Percentiles rank a stretch among this genome's conserved stretches.
Conservation (phyloP, 2,797 vertebrate species). For the Taeniopygia guttata region DNA sequence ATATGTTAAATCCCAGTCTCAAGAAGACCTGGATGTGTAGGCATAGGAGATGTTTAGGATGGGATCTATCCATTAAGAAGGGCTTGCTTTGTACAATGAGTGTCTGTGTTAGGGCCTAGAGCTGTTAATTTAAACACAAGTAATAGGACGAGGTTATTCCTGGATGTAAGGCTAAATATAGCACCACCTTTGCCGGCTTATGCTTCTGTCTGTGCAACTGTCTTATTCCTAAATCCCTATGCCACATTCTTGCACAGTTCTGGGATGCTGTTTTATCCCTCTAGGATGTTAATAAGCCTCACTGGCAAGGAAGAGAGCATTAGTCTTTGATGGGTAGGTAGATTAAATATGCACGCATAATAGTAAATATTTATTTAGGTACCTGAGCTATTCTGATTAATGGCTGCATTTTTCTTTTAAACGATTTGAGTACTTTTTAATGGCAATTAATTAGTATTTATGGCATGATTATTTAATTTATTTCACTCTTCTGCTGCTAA, state of each 20-base stretch:
- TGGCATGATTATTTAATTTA: conserved; percentile 66
- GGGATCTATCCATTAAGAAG: conserved; percentile 11
- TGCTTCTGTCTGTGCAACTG: neutral
- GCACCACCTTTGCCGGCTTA: neutral
- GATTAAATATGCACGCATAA: conserved; percentile 59
- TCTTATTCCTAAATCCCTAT: neutral
- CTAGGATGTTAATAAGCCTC: conserved; percentile 46
- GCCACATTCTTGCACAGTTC: neutral
- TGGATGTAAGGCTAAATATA: neutral
- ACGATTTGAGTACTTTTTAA: conserved; percentile 65
- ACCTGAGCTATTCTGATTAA: conserved; percentile 67
- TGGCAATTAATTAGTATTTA: conserved; percentile 69
- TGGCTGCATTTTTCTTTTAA: conserved; percentile 68
- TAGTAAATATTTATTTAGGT: conserved; percentile 70
- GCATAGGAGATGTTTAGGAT: neutral
- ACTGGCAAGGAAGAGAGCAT: conserved; percentile 38
- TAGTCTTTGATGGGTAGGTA: conserved; percentile 61
- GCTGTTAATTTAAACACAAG: conserved; percentile 14
- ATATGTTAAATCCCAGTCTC: conserved; percentile 21
- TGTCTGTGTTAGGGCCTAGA: neutral
- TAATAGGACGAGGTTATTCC: conserved; percentile 21
- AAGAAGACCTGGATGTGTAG: conserved; percentile 13
- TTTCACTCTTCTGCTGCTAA: conserved; percentile 46
- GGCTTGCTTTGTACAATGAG: neutral
- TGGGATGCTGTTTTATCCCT: neutral